Base-by-base conservation (phyloP, 2,113 vertebrate species). In the Hemichromis elongatus region DNA sequence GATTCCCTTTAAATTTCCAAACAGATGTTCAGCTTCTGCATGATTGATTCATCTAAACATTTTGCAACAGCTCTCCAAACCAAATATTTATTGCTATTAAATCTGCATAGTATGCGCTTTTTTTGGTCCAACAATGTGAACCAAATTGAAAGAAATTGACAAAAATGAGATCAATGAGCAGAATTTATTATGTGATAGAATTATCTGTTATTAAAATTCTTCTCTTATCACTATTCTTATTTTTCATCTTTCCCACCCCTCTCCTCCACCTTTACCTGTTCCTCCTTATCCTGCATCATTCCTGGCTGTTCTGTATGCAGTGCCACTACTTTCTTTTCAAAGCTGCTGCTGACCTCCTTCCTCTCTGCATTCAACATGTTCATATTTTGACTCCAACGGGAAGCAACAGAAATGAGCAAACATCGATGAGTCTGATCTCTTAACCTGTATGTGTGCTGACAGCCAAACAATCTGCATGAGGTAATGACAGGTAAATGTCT, bases 341-440 rank as follows among this genome's bases (percentile, higher is more conserved):
- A 53, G 59, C 56, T 2, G 0, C 10, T 1, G 18, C 42, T 63
- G 35, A 86, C 78, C 14, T 18, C 75, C 37, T 77, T 30, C 70
- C 45, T 54, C 50, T 75, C 37, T 53, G 77, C 68, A 26, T 66
- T 59, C 35, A 68, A 53, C 82, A 50, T 33, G 35, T 53, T 86
- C 37, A 30, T 30, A 24, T 80, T 37, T 77, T 83, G 56, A 84
- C 56, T 84, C 37, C 73, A 86, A 89, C 55, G 52, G 45, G 66
- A 81, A 5, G n/a, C 18, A 87, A 88, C 90, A 90, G 68, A 83
- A 61, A 82, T 55, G 75, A 90, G 52, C 73, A 82, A 88, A 86
- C 84, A 79, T 77, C 2, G 6, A 75, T 45, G 88, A 89, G 79
- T 83, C 81, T 81, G 80, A 88, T 77, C 83, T 66, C 42, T 55